phyloP scores from a whole-genome alignment of 2,797 vertebrate species.

The Macroramphosus scolopax region DNA sequence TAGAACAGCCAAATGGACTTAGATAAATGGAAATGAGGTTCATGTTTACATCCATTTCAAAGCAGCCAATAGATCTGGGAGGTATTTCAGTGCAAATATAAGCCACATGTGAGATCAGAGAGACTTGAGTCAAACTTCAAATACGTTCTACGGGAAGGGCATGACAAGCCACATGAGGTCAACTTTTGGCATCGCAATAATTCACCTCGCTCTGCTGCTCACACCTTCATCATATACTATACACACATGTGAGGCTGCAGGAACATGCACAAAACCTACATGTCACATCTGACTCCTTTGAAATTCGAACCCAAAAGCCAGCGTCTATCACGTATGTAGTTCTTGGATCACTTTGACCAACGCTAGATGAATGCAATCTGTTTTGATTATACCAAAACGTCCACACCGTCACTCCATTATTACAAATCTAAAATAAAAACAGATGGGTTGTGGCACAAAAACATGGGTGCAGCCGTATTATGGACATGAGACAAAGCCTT shows the following conservation, averaged over 20 bases:
- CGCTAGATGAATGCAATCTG: constrained; percentile 25
- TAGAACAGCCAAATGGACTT: constrained; percentile 44
- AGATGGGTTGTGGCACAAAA: constrained; percentile 45
- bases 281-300: constrained; percentile 42
- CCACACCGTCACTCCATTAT: constrained; percentile 30
- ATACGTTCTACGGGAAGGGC: constrained; percentile 42
- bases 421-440: constrained; percentile 48
- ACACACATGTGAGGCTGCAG: constrained; percentile 22
- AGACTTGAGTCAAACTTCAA: constrained; percentile 59
- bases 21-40: constrained; percentile 35
- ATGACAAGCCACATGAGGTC: constrained; percentile 61
- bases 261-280: constrained; percentile 16
- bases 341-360: constrained; percentile 33
- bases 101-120: constrained; percentile 71
- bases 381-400: constrained; percentile 45
- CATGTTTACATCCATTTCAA: constrained; percentile 65
- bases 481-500: constrained; percentile 23
- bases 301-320: constrained; percentile 37
- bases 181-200: constrained; percentile 48
- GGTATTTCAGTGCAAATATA: constrained; percentile 60
- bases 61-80: constrained; percentile 61
- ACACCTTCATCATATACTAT: constrained; percentile 46
- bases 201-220: constrained; percentile 39
- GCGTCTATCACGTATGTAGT: constrained; percentile 17
- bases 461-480: constrained; percentile 8